A percentile compares a stretch with the other conserved stretches of the same genome.
Evolutionary conservation across 2,113 vertebrate species (phyloP).

Genomic region (Seriola dumerili): DNA sequence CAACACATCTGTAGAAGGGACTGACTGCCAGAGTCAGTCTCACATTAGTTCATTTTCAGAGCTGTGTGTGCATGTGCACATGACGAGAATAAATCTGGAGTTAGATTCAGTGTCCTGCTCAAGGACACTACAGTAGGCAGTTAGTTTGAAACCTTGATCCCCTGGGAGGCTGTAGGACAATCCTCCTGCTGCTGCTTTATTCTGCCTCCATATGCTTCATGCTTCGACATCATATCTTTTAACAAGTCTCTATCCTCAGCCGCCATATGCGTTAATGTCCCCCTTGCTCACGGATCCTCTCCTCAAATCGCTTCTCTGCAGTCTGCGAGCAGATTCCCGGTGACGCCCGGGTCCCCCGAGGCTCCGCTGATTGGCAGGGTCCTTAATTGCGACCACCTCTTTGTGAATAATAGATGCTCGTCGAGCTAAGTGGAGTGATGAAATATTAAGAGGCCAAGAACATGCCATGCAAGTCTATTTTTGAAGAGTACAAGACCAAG

Average conservation of each 20-base stretch:
- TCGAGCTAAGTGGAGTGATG: slow-evolving; percentile 66
- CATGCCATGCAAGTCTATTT: slow-evolving; percentile 39
- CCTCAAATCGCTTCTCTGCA: background rate
- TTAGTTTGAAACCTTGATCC: background rate
- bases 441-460: slow-evolving; percentile 67
- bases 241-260: background rate
- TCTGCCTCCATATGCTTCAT: slow-evolving; percentile 21
- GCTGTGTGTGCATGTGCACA: no score
- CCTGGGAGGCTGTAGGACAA: slow-evolving; percentile 1
- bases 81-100: no score
- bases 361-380: slow-evolving; percentile 55
- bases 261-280: slow-evolving; percentile 5
- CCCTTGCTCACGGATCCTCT: slow-evolving; percentile 19
- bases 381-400: slow-evolving; percentile 70
- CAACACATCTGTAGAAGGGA: background rate
- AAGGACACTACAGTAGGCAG: background rate
- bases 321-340: slow-evolving; percentile 30
- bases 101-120: background rate
- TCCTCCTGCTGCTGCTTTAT: slow-evolving; percentile 7
- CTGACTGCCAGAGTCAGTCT: no score
- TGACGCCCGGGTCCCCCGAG: slow-evolving; percentile 27
- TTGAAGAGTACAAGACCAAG: slow-evolving; percentile 27
- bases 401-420: slow-evolving; percentile 72
- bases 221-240: slow-evolving; percentile 1
- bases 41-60: no score